Conservation (phyloP, 2,113 vertebrate genomes). For the Capra hircus region DNA sequence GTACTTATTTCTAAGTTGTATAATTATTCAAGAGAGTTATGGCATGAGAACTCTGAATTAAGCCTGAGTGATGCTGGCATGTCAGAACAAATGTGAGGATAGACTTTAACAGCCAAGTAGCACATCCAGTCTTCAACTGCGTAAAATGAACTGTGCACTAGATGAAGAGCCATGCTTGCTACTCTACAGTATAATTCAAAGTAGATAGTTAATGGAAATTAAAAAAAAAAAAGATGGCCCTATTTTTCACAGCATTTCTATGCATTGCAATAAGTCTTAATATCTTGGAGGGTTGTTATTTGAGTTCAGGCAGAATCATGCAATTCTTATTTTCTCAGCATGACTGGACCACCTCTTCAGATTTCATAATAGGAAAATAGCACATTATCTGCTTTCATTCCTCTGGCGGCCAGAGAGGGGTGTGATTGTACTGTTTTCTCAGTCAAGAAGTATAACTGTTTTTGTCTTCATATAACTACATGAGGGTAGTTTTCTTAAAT, state of each 20-base stretch:
- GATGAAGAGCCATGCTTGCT: background rate
- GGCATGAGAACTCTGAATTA: constrained; percentile 30
- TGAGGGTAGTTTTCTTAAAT: constrained; percentile 54
- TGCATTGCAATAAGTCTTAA: background rate
- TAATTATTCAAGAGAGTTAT: background rate
- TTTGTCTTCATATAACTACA: constrained; percentile 81
- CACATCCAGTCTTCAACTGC: background rate
- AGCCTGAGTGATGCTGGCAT: constrained; percentile 13
- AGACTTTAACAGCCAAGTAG: background rate
- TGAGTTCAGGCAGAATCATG: constrained; percentile 37
- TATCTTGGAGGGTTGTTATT: constrained; percentile 56
- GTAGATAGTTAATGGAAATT: constrained; percentile 35
- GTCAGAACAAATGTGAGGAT: constrained; percentile 1
- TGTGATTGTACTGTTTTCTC: constrained; percentile 86
- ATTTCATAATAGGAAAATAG: constrained; percentile 81
- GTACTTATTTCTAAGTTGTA: background rate
- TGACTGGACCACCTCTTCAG: constrained; percentile 66
- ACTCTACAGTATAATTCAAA: constrained; percentile 11
- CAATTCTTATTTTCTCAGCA: constrained; percentile 51
- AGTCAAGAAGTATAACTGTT: constrained; percentile 86
- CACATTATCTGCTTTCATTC: constrained; percentile 82
- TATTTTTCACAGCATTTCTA: constrained; percentile 21
- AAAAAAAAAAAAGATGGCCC: constrained; percentile 27
- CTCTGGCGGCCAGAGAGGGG: constrained; percentile 77
- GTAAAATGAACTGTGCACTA: background rate